Base-by-base conservation (phyloP, 2,113 vertebrate genomes). In the Brachyhypopomus occidentalis region DNA sequence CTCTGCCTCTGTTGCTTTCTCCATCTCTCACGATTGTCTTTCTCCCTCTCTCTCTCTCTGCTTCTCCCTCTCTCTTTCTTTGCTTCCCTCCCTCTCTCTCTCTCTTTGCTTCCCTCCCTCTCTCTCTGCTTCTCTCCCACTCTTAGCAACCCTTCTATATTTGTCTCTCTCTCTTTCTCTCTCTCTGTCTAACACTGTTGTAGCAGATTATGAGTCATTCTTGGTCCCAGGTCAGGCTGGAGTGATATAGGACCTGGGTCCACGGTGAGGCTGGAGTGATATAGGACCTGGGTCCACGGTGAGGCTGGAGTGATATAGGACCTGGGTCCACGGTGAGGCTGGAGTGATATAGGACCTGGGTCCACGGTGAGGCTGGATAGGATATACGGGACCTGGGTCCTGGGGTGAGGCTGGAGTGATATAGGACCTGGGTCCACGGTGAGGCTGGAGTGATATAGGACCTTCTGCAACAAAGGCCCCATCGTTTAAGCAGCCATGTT, bases 171-270 rank as follows among this genome's bases (percentile, higher is more conserved):
- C n/a, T n/a, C 69, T 19, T 5, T 81, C 34, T 48, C 45, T 52
- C 23, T 78, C 60, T 70, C 74, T 8, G 22, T 52, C 41, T 60
- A 23, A 36, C 36, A 56, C 23, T 60, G 19, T 77, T 77, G n/a
- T n/a, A 78, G 36, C n/a, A 41, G 3, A 36, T 16, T 11, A 34
- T 72, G 60, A 74, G 64, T 81, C 59, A 81, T 75, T 56, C 23
- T 8, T 75, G 23, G 30, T 70, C 38, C 17, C 77, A 71, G 73
- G 52, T 22, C 55, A 17, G 36, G 52, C 23, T 69, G 52, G 69
- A 55, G 71, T 82, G 62, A 52, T 63, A 72, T 23, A 23, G 22
- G 38, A 69, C 41, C 79, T 17, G 20, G 9, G 25, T 72, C 19
- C 66, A 23, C 12, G 64, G 63, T 36, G 56, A 67, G 69, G 30